Percentiles rank a stretch among this genome's conserved stretches.
Conservation (phyloP, 2,797 vertebrate genomes). For the Xiphorhynchus erythropygius region DNA sequence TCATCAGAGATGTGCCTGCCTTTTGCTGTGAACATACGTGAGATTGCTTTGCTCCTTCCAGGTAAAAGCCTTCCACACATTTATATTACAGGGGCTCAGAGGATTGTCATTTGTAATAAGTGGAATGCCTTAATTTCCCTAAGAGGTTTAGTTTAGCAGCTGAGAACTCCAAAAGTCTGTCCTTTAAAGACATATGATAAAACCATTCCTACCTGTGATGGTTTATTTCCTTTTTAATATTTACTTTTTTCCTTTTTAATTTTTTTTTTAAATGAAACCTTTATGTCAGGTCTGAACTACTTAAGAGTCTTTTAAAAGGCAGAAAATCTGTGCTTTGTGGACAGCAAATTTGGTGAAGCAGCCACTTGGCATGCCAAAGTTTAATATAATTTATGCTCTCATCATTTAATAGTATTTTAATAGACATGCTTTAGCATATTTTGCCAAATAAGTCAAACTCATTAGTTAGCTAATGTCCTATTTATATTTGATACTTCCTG, state of each 20-base stretch:
- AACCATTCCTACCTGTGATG: background rate
- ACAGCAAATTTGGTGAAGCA: background rate
- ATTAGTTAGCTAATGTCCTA: slow-evolving; percentile 33
- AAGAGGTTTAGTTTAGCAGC: background rate
- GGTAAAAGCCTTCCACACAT: background rate
- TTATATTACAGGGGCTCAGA: background rate
- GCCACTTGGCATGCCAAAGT: background rate
- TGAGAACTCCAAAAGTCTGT: background rate
- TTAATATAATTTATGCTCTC: slow-evolving; percentile 29
- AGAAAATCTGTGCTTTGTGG: background rate
- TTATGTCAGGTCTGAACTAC: background rate
- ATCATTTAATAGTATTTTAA: slow-evolving; percentile 20
- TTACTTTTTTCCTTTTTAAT: background rate
- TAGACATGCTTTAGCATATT: background rate
- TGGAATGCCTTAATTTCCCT: background rate
- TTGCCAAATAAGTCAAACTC: slow-evolving; percentile 25
- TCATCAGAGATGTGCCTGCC: background rate
- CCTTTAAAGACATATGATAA: slow-evolving; percentile 24
- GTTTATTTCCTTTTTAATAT: background rate
- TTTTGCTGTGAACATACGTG: background rate
- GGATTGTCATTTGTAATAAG: background rate
- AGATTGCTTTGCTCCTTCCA: background rate
- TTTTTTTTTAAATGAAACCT: background rate
- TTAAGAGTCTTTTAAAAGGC: background rate
- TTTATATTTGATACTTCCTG: slow-evolving; percentile 49